A percentile compares a stretch with the other conserved stretches of the same genome.
phyloP scores from a whole-genome alignment of 2,113 vertebrate genomes.

The Halcyon senegalensis region DNA sequence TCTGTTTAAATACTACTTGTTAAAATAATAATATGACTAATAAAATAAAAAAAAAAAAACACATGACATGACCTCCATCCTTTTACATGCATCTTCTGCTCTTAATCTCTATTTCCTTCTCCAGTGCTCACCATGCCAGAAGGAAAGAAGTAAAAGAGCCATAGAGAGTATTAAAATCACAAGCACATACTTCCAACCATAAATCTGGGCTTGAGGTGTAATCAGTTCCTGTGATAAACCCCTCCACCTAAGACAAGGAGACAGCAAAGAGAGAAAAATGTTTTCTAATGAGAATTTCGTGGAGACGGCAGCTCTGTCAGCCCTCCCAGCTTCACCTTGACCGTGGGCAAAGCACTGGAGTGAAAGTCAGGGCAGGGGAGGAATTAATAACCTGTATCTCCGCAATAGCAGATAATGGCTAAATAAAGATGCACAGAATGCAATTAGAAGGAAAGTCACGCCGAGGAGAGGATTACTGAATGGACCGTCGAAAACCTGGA shows the following conservation, averaged over 20 bases:
- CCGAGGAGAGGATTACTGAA: neutral
- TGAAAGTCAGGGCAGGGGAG: slow-evolving; percentile 12
- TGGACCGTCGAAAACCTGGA: neutral
- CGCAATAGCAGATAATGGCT: neutral
- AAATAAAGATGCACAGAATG: neutral
- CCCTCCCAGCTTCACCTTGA: slow-evolving; percentile 33
- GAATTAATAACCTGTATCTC: slow-evolving; percentile 50
- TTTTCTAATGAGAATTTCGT: neutral
- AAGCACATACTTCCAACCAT: neutral
- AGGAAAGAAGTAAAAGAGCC: neutral
- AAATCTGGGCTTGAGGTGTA: neutral
- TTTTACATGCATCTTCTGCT: neutral
- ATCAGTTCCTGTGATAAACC: neutral
- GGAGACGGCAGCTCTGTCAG: neutral
- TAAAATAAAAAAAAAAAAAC: neutral
- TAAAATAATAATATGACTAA: neutral
- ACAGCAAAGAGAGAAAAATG: neutral
- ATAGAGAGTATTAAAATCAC: neutral
- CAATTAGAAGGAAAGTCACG: slow-evolving; percentile 23
- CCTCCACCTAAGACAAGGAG: neutral
- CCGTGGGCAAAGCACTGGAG: accelerated
- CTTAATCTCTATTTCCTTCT: neutral
- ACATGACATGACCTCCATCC: neutral
- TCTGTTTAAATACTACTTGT: neutral
- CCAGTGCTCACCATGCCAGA: neutral